Percentiles rank a stretch among this genome's conserved stretches.
phyloP scores from a whole-genome alignment of 1,140 invertebrate species.

The Danaus melanippus region DNA sequence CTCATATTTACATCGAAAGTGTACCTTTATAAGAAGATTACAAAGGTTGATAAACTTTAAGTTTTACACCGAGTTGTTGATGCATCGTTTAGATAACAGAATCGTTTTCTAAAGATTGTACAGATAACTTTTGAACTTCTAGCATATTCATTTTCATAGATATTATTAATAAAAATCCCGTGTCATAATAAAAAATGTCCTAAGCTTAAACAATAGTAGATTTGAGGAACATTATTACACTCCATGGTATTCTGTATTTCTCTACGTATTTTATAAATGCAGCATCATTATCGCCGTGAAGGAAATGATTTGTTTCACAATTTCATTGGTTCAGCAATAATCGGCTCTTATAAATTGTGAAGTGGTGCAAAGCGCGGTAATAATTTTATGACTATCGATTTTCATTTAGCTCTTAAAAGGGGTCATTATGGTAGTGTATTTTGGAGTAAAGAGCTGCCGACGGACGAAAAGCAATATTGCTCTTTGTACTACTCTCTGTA shows the following conservation, averaged over 20 bases:
- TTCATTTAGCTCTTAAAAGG: slow-evolving; percentile 47
- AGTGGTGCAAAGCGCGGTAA: slow-evolving; percentile 20
- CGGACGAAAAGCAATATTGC: slow-evolving; percentile 49
- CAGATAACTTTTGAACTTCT: too few species aligned
- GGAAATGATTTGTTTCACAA: slow-evolving; percentile 10
- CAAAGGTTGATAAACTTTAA: slow-evolving; percentile 1
- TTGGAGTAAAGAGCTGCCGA: slow-evolving; percentile 36
- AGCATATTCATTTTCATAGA: too few species aligned
- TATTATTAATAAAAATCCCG: too few species aligned
- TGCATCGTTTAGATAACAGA: too few species aligned
- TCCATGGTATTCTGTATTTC: too few species aligned
- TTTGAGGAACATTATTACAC: too few species aligned
- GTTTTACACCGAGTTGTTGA: background rate
- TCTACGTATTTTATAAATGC: too few species aligned
- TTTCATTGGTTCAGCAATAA: slow-evolving; percentile 15
- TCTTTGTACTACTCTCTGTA: slow-evolving; percentile 43
- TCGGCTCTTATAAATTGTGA: slow-evolving; percentile 20
- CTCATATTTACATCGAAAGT: slow-evolving; percentile 4
- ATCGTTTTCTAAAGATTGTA: too few species aligned
- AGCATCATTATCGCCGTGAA: background rate
- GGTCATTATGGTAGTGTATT: slow-evolving; percentile 46
- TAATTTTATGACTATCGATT: slow-evolving; percentile 28
- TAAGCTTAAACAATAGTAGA: too few species aligned
- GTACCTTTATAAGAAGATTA: background rate
- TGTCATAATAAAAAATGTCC: too few species aligned